Evolutionary conservation across 2,888 invertebrate genomes (phyloP), one percentile per base, ranked within the genome.

Genomic region (Busseola fusca): DNA sequence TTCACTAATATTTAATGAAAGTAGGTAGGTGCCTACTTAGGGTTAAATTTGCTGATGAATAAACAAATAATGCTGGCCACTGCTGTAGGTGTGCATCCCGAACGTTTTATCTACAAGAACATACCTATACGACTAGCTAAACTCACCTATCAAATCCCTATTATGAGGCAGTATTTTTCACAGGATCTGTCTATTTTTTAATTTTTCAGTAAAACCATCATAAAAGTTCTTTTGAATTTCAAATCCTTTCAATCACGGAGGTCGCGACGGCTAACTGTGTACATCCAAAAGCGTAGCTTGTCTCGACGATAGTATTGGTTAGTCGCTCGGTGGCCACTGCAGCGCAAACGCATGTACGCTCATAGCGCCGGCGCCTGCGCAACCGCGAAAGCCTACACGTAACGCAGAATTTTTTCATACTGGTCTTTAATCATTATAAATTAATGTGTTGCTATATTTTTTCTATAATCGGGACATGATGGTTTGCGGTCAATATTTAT

Each of bases 401-500:
- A 69, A 76, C 77, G 70, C 71, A 76, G 79, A 74, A 64, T 72
- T 62, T 63, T 64, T 50, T 6, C 12, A 14, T 16, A 71, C 14
- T 69, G 52, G 30, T 42, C 21, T 67, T 70, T 73, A 48, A 56
- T 63, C 3, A 63, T 70, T 69, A 30, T 56, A 40, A 65, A 69
- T 81, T 67, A 64, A 79, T 79, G 86, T 85, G 82, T 70, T 60
- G 60, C 52, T 50, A 57, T 70, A 86, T 83, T 86, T 84, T 83
- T 86, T 85, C 83, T 78, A 74, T 74, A 72, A 54, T 75, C 45
- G 58, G 74, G 62, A 64, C 72, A 64, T 74, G 64, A 94, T 94
- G 93, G 78, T 89, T 88, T 88, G 86, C 75, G 86, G 83, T 76
- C 85, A 80, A 64, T 86, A 87, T 89, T 89, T 94, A 72, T 89